Conservation (phyloP, 2,797 vertebrate genomes). For the Xerus rutilus region DNA sequence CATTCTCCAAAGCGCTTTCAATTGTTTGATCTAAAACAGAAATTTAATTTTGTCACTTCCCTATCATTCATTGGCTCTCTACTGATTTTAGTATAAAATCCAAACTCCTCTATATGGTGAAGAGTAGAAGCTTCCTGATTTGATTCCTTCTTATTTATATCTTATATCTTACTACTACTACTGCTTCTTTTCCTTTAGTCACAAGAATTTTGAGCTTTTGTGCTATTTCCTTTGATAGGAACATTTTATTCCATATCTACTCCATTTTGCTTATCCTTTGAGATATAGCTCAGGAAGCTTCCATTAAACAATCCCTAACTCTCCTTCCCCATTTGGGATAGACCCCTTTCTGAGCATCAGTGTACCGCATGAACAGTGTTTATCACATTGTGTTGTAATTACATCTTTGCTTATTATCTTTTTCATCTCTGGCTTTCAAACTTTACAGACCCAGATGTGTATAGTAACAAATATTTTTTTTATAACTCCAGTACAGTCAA, state of each 20-base stretch:
- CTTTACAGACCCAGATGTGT: not conserved
- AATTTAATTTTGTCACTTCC: constrained; percentile 17
- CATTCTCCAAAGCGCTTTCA: not conserved
- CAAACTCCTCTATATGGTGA: not conserved
- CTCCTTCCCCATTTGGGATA: not conserved
- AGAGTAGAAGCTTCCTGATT: not conserved
- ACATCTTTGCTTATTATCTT: not conserved
- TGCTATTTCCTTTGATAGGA: not conserved
- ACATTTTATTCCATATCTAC: not conserved
- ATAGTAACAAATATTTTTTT: not conserved
- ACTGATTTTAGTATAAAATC: constrained; percentile 27
- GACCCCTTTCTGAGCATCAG: not conserved
- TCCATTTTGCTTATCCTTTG: not conserved
- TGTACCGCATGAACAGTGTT: not conserved
- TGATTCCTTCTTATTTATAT: not conserved
- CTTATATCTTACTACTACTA: not conserved
- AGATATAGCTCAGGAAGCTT: not conserved
- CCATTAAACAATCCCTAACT: not conserved
- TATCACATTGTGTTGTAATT: constrained; percentile 18
- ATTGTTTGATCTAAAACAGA: not conserved
- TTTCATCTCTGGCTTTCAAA: constrained; percentile 27
- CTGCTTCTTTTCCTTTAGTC: not conserved
- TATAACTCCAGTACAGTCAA: not conserved
- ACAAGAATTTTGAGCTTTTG: not conserved
- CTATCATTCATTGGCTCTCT: not conserved